Percentiles rank a stretch among this genome's conserved stretches.
Conservation (phyloP, 2,888 invertebrate genomes). For the Lasioglossum leucozonium region DNA sequence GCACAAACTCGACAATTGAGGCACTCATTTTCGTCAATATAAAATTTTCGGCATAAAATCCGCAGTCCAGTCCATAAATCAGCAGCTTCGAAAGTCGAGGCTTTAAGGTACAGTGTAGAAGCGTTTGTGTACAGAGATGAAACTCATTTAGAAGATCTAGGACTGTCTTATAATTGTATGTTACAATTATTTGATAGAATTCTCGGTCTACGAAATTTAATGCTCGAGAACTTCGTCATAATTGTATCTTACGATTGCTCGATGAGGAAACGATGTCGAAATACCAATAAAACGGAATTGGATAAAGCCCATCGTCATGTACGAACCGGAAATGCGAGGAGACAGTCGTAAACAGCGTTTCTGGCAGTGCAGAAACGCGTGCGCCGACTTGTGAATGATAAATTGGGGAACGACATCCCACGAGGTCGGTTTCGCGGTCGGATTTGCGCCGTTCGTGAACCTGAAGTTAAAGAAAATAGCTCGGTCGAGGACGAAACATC, state of each 20-base stretch:
- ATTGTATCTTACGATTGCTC: not conserved
- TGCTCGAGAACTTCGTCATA: not conserved
- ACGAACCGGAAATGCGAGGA: not conserved
- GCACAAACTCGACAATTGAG: no score
- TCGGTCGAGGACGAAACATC: conserved; percentile 71
- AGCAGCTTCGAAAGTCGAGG: no score
- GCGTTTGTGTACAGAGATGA: no score
- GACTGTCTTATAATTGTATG: not conserved
- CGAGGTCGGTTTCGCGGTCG: conserved; percentile 38
- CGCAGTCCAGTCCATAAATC: not conserved
- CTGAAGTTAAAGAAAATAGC: conserved; percentile 62
- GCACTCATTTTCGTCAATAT: no score
- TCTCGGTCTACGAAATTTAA: not conserved
- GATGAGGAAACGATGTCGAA: not conserved
- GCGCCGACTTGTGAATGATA: conserved; percentile 2
- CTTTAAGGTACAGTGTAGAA: no score
- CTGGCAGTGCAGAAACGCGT: conserved; percentile 1
- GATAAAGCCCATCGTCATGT: not conserved
- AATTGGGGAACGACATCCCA: not conserved
- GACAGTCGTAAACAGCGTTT: not conserved
- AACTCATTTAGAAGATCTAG: not conserved
- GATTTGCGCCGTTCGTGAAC: conserved; percentile 60
- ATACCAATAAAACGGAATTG: not conserved
- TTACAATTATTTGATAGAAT: not conserved
- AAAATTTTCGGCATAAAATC: not conserved